Evolutionary conservation across 2,888 invertebrate species (phyloP).

Genomic region (Glyphotaelius pellucidus): DNA sequence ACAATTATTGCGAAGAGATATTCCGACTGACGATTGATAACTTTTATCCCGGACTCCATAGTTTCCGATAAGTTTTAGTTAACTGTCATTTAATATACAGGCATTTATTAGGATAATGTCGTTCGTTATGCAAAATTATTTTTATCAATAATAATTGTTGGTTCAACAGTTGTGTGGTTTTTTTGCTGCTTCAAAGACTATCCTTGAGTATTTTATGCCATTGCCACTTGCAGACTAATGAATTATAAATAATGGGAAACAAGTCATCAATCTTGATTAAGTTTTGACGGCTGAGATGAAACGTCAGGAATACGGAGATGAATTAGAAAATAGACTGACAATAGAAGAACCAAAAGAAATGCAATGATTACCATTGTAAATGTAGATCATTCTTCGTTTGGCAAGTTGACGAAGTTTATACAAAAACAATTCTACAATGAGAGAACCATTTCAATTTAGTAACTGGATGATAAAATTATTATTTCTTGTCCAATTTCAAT

Average conservation of each 20-base stretch:
- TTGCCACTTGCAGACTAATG: neutral
- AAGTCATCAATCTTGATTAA: slow-evolving; percentile 13
- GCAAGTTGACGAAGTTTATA: neutral
- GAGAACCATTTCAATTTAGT: neutral
- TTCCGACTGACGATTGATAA: too few species aligned
- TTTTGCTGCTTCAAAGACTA: neutral
- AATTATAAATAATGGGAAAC: slow-evolving; percentile 10
- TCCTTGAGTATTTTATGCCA: neutral
- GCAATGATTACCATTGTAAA: neutral
- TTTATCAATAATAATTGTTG: too few species aligned
- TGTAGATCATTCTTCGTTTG: neutral
- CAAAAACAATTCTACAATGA: neutral
- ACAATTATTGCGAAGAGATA: too few species aligned
- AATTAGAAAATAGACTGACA: slow-evolving; percentile 2
- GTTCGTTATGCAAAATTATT: too few species aligned
- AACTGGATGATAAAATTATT: neutral
- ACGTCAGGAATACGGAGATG: neutral
- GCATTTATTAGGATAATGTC: too few species aligned
- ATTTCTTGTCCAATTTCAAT: too few species aligned
- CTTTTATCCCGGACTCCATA: too few species aligned
- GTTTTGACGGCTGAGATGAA: slow-evolving; percentile 17
- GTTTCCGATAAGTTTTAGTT: too few species aligned
- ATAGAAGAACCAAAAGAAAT: neutral
- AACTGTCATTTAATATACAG: too few species aligned
- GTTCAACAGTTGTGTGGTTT: neutral